Conservation (phyloP, 2,888 invertebrate species). For the Lacanobia wlatinum region DNA sequence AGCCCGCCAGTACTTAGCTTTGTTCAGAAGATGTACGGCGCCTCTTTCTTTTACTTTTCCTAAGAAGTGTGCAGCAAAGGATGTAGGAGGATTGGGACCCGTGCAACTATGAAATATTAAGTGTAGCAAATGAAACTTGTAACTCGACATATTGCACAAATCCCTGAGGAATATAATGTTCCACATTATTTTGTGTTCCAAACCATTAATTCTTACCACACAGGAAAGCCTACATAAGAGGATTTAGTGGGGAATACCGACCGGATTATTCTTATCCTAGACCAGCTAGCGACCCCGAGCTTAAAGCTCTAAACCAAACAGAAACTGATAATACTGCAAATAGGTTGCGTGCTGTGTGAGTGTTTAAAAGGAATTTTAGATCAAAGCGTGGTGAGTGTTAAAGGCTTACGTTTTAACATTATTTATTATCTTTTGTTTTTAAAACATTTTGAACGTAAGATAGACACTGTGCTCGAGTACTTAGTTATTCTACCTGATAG, state of each 20-base stretch:
- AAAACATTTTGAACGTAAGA: background rate
- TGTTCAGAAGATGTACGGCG: conserved; percentile 67
- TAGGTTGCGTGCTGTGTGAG: conserved; percentile 25
- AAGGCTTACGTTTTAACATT: background rate
- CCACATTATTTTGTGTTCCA: conserved; percentile 35
- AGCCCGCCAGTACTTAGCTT: conserved; percentile 72
- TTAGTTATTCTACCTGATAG: background rate
- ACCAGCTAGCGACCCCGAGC: conserved; percentile 44
- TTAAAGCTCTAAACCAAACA: conserved; percentile 51
- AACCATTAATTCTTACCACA: conserved; percentile 44
- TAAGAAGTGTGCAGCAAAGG: conserved; percentile 48
- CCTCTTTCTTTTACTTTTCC: conserved; percentile 60
- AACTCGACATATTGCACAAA: conserved; percentile 11
- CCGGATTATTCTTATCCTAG: conserved; percentile 60
- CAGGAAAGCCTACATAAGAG: conserved; percentile 50
- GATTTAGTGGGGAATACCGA: conserved; percentile 45
- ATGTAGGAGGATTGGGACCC: conserved; percentile 46
- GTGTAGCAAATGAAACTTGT: conserved; percentile 14
- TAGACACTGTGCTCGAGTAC: background rate
- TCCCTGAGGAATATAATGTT: conserved; percentile 24
- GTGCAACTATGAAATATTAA: conserved; percentile 49
- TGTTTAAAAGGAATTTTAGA: conserved; percentile 36
- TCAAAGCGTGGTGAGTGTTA: conserved; percentile 6
- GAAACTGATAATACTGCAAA: conserved; percentile 49
- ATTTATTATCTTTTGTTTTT: background rate